Conservation (phyloP, 2,113 vertebrate genomes). For the Rhea americana region DNA sequence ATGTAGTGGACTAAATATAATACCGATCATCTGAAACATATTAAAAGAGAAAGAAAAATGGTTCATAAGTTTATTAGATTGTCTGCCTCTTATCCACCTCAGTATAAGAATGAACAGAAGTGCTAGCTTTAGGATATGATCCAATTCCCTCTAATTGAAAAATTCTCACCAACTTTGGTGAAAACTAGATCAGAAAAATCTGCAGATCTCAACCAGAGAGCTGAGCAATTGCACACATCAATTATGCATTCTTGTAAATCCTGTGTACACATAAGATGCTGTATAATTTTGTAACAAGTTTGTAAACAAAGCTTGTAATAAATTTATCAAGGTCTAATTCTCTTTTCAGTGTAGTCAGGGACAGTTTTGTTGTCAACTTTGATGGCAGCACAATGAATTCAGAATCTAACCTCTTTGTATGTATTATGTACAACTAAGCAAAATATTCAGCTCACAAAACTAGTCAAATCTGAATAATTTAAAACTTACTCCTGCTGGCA, state of each 20-base stretch:
- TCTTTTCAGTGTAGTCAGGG: background rate
- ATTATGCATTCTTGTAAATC: background rate
- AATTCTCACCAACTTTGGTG: constrained; percentile 10
- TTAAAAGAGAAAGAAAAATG: background rate
- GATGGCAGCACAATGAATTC: background rate
- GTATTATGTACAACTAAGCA: background rate
- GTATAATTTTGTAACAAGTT: constrained; percentile 66
- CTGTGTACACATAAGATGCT: constrained; percentile 28
- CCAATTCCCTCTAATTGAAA: constrained; percentile 2
- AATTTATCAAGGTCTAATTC: constrained; percentile 55
- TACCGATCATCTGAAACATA: constrained; percentile 6
- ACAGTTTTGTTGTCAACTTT: constrained; percentile 20
- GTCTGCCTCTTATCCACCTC: constrained; percentile 24
- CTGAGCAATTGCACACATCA: background rate
- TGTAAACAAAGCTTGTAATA: constrained; percentile 65
- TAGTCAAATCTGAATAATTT: background rate
- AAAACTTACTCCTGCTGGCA: constrained; percentile 24
- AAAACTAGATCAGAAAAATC: constrained; percentile 19
- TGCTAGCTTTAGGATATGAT: constrained; percentile 44
- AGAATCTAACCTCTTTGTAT: background rate
- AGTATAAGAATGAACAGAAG: constrained; percentile 47
- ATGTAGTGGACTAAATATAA: background rate
- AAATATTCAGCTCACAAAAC: background rate
- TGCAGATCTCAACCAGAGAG: background rate
- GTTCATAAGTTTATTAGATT: background rate